These are phyloP conservation scores for Arenaria interpres DNA, from an alignment of 2,113 vertebrate species.

Conservation along the genomic window DNA sequence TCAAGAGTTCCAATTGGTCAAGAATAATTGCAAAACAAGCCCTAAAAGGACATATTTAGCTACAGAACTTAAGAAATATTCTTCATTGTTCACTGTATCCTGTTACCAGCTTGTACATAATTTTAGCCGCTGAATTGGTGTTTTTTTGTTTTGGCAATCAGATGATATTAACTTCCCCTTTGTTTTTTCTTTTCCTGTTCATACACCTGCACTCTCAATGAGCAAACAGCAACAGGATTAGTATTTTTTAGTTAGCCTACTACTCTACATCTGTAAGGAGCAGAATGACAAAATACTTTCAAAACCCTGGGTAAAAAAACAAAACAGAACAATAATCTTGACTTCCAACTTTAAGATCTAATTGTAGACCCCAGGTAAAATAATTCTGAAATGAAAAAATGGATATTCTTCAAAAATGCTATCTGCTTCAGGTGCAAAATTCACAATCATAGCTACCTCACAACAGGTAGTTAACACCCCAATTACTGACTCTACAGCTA, in stretches of 20 bases:
- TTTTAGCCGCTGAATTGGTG: slow-evolving; percentile 49
- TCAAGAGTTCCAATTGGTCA: neutral
- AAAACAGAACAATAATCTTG: neutral
- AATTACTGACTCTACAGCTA: neutral
- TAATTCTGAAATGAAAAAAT: neutral
- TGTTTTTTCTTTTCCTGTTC: slow-evolving; percentile 57
- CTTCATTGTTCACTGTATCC: slow-evolving; percentile 53
- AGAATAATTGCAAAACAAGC: slow-evolving; percentile 4
- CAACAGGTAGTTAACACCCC: neutral
- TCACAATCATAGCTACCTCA: neutral
- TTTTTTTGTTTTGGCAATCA: slow-evolving; percentile 27
- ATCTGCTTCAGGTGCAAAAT: neutral
- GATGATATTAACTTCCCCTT: slow-evolving; percentile 34
- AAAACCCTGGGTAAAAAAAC: neutral
- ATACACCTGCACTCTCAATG: slow-evolving; percentile 53
- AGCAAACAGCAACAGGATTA: neutral
- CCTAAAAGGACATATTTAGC: slow-evolving; percentile 46
- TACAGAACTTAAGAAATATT: neutral
- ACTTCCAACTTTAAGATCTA: neutral
- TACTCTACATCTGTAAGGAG: neutral
- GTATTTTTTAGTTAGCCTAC: neutral
- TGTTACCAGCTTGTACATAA: slow-evolving; percentile 27
- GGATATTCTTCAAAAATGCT: neutral
- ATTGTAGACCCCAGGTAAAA: neutral
- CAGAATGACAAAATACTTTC: neutral